Evolutionary conservation across 2,888 invertebrate genomes (phyloP).

Genomic region (Platynereis dumerilii): DNA sequence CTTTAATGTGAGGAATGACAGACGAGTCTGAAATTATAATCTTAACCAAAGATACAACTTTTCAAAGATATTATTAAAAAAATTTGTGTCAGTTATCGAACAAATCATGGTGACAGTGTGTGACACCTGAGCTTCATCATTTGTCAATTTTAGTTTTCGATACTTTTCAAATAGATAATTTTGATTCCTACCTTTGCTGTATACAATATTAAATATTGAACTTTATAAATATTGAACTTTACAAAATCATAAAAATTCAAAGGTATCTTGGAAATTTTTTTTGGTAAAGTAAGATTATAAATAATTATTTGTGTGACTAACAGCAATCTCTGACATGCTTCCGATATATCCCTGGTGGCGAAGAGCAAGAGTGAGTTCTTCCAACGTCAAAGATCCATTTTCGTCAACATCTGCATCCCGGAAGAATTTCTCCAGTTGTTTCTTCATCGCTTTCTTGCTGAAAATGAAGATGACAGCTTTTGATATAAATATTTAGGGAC

Average conservation of each 20-base stretch:
- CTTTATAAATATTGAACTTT: neutral
- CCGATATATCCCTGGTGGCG: neutral
- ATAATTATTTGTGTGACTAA: neutral
- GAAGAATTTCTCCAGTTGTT: neutral
- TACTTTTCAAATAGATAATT: too few species aligned
- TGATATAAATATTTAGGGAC: too few species aligned
- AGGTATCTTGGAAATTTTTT: too few species aligned
- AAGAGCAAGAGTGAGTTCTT: neutral
- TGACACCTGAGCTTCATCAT: too few species aligned
- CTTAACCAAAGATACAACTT: too few species aligned
- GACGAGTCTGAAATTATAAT: too few species aligned
- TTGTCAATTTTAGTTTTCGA: too few species aligned
- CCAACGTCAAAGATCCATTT: neutral
- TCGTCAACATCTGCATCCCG: slow-evolving; percentile 3
- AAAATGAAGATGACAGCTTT: too few species aligned
- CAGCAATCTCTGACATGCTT: neutral
- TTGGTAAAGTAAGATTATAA: too few species aligned
- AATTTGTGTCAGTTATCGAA: neutral
- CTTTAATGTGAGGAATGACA: too few species aligned
- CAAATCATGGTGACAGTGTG: neutral
- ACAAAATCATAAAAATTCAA: neutral
- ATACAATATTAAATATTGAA: neutral
- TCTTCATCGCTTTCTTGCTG: neutral
- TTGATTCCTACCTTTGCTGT: neutral
- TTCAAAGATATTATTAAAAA: neutral